phyloP scores from a whole-genome alignment of 2,888 invertebrate species.

The Gymnocheta viridis region DNA sequence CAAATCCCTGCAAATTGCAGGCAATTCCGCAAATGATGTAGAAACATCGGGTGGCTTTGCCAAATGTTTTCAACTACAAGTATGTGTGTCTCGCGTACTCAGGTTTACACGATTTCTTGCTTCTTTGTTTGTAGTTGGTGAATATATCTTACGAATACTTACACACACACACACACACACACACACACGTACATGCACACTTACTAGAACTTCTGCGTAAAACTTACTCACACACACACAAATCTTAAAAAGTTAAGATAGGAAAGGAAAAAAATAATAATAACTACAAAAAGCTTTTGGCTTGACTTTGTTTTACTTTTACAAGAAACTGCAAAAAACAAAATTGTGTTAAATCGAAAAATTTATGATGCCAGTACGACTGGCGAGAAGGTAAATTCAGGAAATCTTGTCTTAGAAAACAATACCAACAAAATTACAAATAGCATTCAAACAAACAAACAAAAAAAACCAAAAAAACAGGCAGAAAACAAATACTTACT shows the following conservation, averaged over 20 bases:
- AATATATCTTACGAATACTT: slow-evolving; percentile 39
- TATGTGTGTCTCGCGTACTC: slow-evolving; percentile 49
- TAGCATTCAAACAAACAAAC: slow-evolving; percentile 30
- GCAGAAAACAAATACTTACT: slow-evolving; percentile 21
- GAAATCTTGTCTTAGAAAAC: slow-evolving; percentile 79
- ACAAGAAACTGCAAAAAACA: slow-evolving; percentile 30
- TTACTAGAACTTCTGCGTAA: neutral
- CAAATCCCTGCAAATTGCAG: slow-evolving; percentile 78
- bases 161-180: slow-evolving; percentile 8
- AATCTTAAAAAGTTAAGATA: slow-evolving; percentile 58
- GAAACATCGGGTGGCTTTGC: slow-evolving; percentile 77
- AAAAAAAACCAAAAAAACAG: slow-evolving; percentile 24
- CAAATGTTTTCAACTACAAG: neutral
- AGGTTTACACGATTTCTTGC: slow-evolving; percentile 43
- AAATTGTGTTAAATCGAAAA: slow-evolving; percentile 66
- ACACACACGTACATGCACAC: neutral
- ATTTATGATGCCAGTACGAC: slow-evolving; percentile 69
- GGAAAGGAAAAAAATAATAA: neutral
- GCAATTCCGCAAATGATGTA: slow-evolving; percentile 79
- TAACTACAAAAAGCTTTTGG: slow-evolving; percentile 54
- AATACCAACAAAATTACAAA: slow-evolving; percentile 72
- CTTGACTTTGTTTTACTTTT: slow-evolving; percentile 65
- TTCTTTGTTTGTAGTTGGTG: slow-evolving; percentile 37
- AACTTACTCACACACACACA: slow-evolving; percentile 39
- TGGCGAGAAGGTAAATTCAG: slow-evolving; percentile 73